phyloP scores from a whole-genome alignment of 2,888 invertebrate species.

The Poecilobothrus nobilitatus region DNA sequence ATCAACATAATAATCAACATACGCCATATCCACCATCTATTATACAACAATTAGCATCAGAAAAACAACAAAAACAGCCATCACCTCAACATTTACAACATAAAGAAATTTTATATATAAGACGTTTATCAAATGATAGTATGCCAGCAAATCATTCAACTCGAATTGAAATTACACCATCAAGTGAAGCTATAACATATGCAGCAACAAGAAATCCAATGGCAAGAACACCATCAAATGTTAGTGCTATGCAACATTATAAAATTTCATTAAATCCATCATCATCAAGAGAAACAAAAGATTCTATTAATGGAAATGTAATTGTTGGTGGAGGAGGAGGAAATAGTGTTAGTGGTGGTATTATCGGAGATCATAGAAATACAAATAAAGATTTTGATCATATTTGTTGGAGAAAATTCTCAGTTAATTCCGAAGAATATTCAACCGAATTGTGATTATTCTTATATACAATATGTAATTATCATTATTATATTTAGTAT shows the following conservation, averaged over 20 bases:
- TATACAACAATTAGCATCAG: constrained; percentile 16
- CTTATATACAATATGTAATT: too few relatives aligned
- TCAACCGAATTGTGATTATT: constrained; percentile 41
- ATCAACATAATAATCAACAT: constrained; percentile 1
- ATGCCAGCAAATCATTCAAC: constrained; percentile 34
- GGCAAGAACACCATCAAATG: constrained; percentile 29
- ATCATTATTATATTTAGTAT: too few relatives aligned
- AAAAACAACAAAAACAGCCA: constrained; percentile 13
- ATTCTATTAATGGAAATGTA: constrained; percentile 20
- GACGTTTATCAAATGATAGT: constrained; percentile 36
- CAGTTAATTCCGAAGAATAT: constrained; percentile 43
- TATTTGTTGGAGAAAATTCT: constrained; percentile 48
- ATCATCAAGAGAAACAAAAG: constrained; percentile 13
- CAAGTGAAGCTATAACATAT: constrained; percentile 40
- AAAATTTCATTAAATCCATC: constrained; percentile 14
- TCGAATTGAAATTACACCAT: constrained; percentile 42
- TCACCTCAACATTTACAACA: constrained; percentile 27
- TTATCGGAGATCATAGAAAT: constrained; percentile 21
- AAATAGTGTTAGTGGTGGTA: constrained; percentile 9
- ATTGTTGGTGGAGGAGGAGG: constrained; percentile 28
- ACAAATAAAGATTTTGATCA: constrained; percentile 40
- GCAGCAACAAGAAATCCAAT: constrained; percentile 30
- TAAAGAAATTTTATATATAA: constrained; percentile 40
- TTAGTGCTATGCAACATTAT: constrained; percentile 20
- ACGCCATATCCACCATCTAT: background rate